Conservation (phyloP, 1,140 invertebrate species). For the Mylabris phalerata region DNA sequence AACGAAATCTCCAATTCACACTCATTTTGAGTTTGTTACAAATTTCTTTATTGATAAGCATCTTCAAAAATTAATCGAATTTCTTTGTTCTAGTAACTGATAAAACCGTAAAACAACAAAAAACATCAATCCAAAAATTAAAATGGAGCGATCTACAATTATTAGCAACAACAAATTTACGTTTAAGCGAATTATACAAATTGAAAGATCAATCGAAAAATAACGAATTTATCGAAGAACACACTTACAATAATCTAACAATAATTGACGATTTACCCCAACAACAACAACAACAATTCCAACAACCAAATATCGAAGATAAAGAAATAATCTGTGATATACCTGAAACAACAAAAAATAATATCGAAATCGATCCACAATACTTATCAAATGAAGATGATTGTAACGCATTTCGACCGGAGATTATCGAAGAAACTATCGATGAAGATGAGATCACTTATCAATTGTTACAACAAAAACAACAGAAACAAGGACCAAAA, state of each 20-base stretch:
- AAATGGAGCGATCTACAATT: constrained; percentile 56
- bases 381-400: neutral
- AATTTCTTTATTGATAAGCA: no score
- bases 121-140: constrained; percentile 56
- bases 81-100: constrained; percentile 49
- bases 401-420: constrained; percentile 26
- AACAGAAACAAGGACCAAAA: constrained; percentile 30
- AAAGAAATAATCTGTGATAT: constrained; percentile 10
- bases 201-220: constrained; percentile 41
- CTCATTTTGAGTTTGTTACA: no score
- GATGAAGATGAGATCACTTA: constrained; percentile 30
- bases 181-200: constrained; percentile 51
- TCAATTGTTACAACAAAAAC: constrained; percentile 5
- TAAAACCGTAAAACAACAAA: constrained; percentile 51
- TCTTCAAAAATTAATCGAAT: no score
- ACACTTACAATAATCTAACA: constrained; percentile 35
- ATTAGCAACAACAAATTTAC: constrained; percentile 50
- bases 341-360: constrained; percentile 27
- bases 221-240: constrained; percentile 37
- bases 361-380: constrained; percentile 2
- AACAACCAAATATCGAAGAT: neutral
- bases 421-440: constrained; percentile 28
- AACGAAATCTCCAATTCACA: no score
- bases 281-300: neutral
- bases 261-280: constrained; percentile 23